Percentiles rank a stretch among this genome's conserved stretches.
phyloP scores from a whole-genome alignment of 1,140 invertebrate species.

The Euschistus heros region DNA sequence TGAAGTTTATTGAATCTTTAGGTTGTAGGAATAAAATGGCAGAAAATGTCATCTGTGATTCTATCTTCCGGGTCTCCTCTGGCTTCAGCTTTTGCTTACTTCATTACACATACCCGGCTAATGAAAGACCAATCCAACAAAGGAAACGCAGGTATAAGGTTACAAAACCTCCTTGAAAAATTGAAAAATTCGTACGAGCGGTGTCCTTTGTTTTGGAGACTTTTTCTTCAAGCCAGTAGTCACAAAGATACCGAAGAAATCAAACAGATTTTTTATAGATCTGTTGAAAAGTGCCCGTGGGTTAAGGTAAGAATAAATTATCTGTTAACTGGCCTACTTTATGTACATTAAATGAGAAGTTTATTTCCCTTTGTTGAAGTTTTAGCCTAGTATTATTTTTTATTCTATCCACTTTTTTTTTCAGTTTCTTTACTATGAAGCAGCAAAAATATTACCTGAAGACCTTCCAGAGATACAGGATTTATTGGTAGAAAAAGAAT shows the following conservation, averaged over 20 bases:
- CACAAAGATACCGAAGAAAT: conserved; percentile 33
- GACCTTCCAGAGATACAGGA: conserved; percentile 50
- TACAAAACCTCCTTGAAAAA: conserved; percentile 31
- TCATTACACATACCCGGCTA: neutral
- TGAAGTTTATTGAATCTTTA: neutral
- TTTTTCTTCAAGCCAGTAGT: conserved; percentile 44
- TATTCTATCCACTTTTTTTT: conserved; percentile 30
- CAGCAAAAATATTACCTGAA: conserved; percentile 40
- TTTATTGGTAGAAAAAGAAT: conserved; percentile 55
- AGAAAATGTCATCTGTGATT: neutral
- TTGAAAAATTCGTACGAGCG: conserved; percentile 34
- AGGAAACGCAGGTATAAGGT: neutral
- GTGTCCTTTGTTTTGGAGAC: conserved; percentile 46
- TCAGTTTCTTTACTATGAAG: conserved; percentile 42
- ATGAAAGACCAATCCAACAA: conserved; percentile 20
- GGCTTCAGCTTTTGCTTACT: neutral
- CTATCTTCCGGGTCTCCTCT: neutral
- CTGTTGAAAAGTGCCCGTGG: conserved; percentile 56
- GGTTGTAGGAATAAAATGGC: neutral
- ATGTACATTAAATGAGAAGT: conserved; percentile 33
- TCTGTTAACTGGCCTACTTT: conserved; percentile 15
- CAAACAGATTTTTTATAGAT: conserved; percentile 40
- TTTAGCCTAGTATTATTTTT: neutral
- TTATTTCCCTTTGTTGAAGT: neutral
- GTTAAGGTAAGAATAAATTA: conserved; percentile 40